A percentile compares a stretch with the other conserved stretches of the same genome.
These are phyloP conservation scores for Ciona savignyi DNA, from an alignment of 23 tunicate species.

Conservation along the genomic window DNA sequence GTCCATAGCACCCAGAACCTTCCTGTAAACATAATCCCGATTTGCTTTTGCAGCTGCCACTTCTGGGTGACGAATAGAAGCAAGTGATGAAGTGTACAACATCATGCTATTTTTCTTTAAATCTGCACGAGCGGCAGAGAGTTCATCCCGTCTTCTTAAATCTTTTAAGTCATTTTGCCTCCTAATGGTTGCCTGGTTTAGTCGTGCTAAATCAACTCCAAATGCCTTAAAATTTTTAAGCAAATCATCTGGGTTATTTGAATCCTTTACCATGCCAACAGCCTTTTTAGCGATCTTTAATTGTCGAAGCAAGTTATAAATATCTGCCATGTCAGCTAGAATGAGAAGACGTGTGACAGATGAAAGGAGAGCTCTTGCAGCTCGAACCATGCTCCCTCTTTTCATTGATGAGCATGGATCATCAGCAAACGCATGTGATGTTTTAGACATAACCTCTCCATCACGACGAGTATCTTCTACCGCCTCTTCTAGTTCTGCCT, in stretches of 20 bases:
- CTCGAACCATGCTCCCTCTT: constrained; percentile 93
- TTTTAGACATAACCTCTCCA: constrained; percentile 83
- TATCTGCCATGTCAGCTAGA: constrained; percentile 98
- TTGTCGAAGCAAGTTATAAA: constrained; percentile 54
- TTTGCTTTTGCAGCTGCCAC: constrained; percentile 98
- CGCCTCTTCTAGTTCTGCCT: constrained; percentile 80
- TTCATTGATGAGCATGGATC: constrained; percentile 95
- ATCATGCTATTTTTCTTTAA: constrained; percentile 88
- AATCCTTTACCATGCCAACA: constrained; percentile 65
- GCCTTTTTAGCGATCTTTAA: constrained; percentile 62
- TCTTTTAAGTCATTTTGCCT: constrained; percentile 96
- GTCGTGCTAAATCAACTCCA: constrained; percentile 67
- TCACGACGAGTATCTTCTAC: constrained; percentile 83
- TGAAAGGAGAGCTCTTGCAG: constrained; percentile 92
- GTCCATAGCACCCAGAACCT: constrained; percentile 73
- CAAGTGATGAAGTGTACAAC: constrained; percentile 89
- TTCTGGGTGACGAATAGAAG: constrained; percentile 85
- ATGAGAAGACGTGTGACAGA: constrained; percentile 89
- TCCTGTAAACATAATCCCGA: constrained; percentile 75
- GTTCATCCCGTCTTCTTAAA: constrained; percentile 78
- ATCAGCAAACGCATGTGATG: constrained; percentile 93
- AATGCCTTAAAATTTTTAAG: constrained; percentile 68
- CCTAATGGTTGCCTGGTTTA: constrained; percentile 69
- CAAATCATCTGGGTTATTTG: constrained; percentile 72
- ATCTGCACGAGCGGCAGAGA: constrained; percentile 97